Conservation (phyloP, 2,113 vertebrate genomes). For the Chinchilla lanigera region DNA sequence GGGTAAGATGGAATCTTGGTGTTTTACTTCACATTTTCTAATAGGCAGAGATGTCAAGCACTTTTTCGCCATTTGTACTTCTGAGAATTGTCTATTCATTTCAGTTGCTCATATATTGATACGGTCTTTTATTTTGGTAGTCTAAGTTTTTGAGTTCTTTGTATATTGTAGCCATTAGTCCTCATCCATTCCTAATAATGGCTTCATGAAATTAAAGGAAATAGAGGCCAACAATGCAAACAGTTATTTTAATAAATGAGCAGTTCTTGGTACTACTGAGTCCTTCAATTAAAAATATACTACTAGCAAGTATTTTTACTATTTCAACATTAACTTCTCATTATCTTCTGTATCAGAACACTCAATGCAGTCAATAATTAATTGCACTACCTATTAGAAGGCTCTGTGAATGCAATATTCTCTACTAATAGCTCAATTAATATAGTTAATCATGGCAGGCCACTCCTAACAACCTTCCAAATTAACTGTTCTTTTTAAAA, state of each 20-base stretch:
- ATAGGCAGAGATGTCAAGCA: neutral
- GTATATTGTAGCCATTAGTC: neutral
- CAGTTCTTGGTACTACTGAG: neutral
- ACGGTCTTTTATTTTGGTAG: neutral
- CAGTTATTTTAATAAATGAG: neutral
- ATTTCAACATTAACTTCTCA: neutral
- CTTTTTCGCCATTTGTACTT: neutral
- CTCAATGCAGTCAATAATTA: neutral
- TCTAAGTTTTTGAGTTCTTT: neutral
- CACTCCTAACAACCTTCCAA: neutral
- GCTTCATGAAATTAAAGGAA: slow-evolving; percentile 29
- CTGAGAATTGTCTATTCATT: neutral
- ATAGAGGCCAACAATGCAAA: neutral
- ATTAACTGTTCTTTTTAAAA: neutral
- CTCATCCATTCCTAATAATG: neutral
- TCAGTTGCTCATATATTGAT: neutral
- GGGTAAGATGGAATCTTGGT: neutral
- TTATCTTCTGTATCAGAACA: neutral
- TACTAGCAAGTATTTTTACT: neutral
- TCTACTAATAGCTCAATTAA: neutral
- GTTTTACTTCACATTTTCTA: neutral
- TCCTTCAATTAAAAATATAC: neutral
- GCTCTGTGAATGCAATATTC: neutral
- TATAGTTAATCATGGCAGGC: neutral
- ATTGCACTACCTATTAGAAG: neutral